These are phyloP conservation scores for Silurus meridionalis DNA, from an alignment of 2,113 vertebrate genomes.

Conservation along the genomic window DNA sequence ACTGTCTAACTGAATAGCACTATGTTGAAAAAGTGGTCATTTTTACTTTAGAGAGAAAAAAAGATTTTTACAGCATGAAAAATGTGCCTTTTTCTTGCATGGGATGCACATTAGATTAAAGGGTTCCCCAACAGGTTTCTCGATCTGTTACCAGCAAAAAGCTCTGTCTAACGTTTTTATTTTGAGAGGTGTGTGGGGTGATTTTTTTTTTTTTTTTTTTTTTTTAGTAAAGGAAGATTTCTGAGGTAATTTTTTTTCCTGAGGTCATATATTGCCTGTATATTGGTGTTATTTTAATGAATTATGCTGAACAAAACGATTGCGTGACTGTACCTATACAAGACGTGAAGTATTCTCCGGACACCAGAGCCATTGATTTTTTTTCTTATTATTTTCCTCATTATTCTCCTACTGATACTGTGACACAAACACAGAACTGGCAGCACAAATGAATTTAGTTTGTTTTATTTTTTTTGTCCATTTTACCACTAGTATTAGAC, in stretches of 20 bases:
- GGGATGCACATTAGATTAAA: neutral
- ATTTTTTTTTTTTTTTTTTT: neutral
- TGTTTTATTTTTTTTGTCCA: neutral
- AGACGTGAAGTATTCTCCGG: neutral
- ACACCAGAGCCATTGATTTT: neutral
- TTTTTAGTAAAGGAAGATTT: neutral
- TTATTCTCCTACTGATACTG: neutral
- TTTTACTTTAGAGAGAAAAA: neutral
- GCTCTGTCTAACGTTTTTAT: neutral
- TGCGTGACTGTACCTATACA: neutral
- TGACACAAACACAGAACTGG: neutral
- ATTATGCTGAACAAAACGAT: neutral
- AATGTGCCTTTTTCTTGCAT: slow-evolving; percentile 28
- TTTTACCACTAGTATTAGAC: neutral
- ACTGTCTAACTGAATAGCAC: slow-evolving; percentile 26
- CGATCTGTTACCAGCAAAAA: slow-evolving; percentile 28
- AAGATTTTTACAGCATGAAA: neutral
- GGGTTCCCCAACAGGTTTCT: neutral
- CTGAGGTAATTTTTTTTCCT: neutral
- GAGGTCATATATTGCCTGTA: neutral
- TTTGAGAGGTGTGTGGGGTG: neutral
- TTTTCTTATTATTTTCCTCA: neutral
- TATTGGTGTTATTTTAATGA: neutral
- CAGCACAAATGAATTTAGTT: neutral
- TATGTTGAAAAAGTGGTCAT: slow-evolving; percentile 4